Conservation (phyloP, 1,140 invertebrate species). For the Melanaphis sacchari region DNA sequence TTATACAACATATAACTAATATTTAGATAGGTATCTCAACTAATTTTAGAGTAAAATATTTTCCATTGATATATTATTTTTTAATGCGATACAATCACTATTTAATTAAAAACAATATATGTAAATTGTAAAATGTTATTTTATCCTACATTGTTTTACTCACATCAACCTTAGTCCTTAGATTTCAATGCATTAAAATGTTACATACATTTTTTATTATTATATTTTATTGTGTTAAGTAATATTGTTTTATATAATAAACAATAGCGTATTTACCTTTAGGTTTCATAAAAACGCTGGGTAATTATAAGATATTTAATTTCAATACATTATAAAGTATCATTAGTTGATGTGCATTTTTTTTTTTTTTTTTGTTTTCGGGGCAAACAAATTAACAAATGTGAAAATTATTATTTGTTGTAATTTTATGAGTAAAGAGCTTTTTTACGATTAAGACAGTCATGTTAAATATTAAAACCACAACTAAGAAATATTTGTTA, state of each 20-base stretch:
- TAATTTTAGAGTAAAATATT: not conserved
- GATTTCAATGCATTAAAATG: not conserved
- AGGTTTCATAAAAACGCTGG: not conserved
- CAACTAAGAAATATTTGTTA: not conserved
- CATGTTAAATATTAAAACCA: not conserved
- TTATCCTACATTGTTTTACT: not conserved
- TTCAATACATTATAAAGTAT: not conserved
- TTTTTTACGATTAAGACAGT: not conserved
- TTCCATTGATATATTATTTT: not conserved
- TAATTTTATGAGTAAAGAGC: not conserved
- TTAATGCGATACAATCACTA: not conserved
- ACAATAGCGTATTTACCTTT: not conserved
- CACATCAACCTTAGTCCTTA: too few species aligned
- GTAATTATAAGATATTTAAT: not conserved
- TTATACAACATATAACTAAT: not conserved
- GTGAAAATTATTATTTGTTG: not conserved
- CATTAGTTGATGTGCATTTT: not conserved
- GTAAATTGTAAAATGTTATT: not conserved
- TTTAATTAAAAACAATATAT: not conserved
- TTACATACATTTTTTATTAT: not conserved
- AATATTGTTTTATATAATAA: not conserved
- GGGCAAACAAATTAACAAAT: not conserved
- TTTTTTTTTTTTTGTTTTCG: not conserved
- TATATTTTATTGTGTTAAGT: not conserved
- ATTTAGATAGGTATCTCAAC: not conserved